Percentiles rank a stretch among this genome's conserved stretches.
phyloP scores from a whole-genome alignment of 2,797 vertebrate genomes.

The Cuculus canorus region DNA sequence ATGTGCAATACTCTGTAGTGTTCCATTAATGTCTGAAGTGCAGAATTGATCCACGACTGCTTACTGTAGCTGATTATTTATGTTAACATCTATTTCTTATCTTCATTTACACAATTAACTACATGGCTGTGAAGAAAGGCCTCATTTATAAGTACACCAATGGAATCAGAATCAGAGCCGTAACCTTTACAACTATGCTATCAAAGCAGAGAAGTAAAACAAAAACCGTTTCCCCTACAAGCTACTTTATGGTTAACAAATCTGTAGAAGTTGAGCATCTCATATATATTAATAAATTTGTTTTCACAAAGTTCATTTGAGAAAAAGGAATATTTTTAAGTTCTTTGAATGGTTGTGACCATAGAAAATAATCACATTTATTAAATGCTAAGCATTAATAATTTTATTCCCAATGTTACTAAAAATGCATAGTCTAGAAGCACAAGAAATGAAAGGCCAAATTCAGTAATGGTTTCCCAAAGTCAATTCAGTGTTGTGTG shows the following conservation, averaged over 20 bases:
- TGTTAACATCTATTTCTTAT: neutral
- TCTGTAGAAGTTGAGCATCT: neutral
- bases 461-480: neutral
- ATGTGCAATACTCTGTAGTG: neutral
- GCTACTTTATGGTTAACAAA: neutral
- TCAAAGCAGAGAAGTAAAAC: neutral
- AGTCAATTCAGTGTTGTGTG: neutral
- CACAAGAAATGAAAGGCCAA: constrained; percentile 1
- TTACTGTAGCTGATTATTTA: neutral
- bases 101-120: neutral
- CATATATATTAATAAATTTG: constrained; percentile 10
- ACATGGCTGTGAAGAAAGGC: neutral
- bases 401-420: neutral
- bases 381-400: neutral
- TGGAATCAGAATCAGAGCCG: neutral
- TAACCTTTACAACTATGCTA: neutral
- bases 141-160: neutral
- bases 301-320: neutral
- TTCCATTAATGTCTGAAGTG: neutral
- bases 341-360: neutral
- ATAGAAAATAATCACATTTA: neutral
- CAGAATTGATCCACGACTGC: neutral
- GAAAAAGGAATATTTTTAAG: neutral
- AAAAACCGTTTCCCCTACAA: neutral
- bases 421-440: constrained; percentile 12